Conservation (phyloP, 2,113 vertebrate species). For the Trematomus loennbergii region DNA sequence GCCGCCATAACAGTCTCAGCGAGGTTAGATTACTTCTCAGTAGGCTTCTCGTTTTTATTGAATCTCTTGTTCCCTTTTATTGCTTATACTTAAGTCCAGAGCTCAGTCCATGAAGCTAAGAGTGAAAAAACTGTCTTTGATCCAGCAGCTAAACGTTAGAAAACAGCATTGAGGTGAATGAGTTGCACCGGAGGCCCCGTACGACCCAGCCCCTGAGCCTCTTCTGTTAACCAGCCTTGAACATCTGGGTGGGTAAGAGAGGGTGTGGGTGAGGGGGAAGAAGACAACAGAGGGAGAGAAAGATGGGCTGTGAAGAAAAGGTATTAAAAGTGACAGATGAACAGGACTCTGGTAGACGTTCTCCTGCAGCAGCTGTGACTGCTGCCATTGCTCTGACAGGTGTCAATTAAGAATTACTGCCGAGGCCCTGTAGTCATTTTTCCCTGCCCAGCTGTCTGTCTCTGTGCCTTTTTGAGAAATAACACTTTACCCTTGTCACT, state of each 20-base stretch:
- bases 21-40: constrained; percentile 5
- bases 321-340: constrained; percentile 99
- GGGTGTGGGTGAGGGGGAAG: constrained; percentile 79
- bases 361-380: constrained; percentile 94
- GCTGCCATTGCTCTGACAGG: constrained; percentile 91
- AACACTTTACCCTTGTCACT: constrained; percentile 99
- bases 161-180: constrained; percentile 7
- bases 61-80: constrained; percentile 1
- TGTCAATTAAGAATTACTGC: constrained; percentile 99
- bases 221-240: constrained; percentile 51
- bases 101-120: constrained; percentile 13
- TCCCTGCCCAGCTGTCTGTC: constrained; percentile 93
- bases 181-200: constrained; percentile 7
- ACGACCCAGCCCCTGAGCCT: constrained; percentile 17
- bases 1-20: constrained; percentile 2
- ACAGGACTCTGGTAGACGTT: constrained; percentile 92
- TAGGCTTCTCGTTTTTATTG: constrained; percentile 10
- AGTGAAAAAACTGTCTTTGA: constrained; percentile 32
- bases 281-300: constrained; percentile 83
- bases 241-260: constrained; percentile 83
- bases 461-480: constrained; percentile 92
- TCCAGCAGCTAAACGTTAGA: constrained; percentile 10
- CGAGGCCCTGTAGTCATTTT: constrained; percentile 84
- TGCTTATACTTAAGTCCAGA: constrained; percentile 13
- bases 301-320: constrained; percentile 90